Evolutionary conservation across 1,140 invertebrate species (phyloP), one percentile per base, ranked within the genome.

Genomic region (Procambarus clarkii): DNA sequence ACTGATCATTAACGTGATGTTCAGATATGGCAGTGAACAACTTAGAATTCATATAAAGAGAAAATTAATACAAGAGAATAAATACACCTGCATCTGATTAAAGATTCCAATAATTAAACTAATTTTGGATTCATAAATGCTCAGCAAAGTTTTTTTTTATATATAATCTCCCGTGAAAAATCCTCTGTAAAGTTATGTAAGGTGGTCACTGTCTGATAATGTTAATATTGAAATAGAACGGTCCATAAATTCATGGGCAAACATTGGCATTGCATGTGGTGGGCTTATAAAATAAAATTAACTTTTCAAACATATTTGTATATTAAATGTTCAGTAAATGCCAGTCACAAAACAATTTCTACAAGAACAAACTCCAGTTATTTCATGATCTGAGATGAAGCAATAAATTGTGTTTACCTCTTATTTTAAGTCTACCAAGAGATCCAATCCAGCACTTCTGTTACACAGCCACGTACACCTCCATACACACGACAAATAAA

Each of bases 401-500:
- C 2, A 74, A 74, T 74, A 79, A 79, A 79, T 79, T 79, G 44
- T 4, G 48, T 84, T 34, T 46, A 71, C 15, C 77, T 44, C 50
- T 45, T 45, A 2, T 45, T 48, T 8, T 46, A 45, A 78, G 34
- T 24, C 77, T 79, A 69, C 34, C 54, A 80, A 21, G 76, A 80
- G 54, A 88, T 79, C 71, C 69, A 85, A 21, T 80, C 81, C 64
- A 91, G 71, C 11, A 86, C 45, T 69, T 86, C 81, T 15, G 34
- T 71, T 18, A 91, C 54, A 78, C 82, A 85, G 11, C 83, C 89
- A 80, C 44, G 24, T 54, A 91, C 13, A 15, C 89, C 89, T 24
- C 48, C 71, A 77, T 85, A 91, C 54, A 91, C 69, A 24, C 89
- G 48, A 79, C 54, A 91, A 11, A 91, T 48, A 34, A 91, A 91